These are phyloP conservation scores for Alfaro cultratus DNA, from an alignment of 2,797 vertebrate species.

Conservation along the genomic window DNA sequence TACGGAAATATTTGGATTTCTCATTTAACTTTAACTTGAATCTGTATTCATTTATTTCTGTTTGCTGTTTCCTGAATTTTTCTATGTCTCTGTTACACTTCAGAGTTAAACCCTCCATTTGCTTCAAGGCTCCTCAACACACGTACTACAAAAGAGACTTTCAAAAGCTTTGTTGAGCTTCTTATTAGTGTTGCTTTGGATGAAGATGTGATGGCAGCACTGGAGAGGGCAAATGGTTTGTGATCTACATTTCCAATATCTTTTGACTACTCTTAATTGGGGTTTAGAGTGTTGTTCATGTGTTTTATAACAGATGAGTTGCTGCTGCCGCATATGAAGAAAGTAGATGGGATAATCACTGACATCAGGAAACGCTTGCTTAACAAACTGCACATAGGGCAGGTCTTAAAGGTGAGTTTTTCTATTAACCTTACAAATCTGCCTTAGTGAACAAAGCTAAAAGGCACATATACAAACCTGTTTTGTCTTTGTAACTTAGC, in stretches of 20 bases:
- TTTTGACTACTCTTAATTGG: not conserved
- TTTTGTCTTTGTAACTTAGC: not conserved
- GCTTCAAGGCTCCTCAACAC: constrained; percentile 92
- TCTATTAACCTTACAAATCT: not conserved
- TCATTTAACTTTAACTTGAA: not conserved
- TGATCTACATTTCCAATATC: not conserved
- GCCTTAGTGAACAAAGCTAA: constrained; percentile 5
- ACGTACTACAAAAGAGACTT: constrained; percentile 97
- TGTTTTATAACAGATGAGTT: constrained; percentile 87
- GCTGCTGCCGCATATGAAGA: constrained; percentile 95
- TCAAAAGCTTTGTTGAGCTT: constrained; percentile 95
- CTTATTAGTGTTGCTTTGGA: constrained; percentile 93
- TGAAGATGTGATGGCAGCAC: constrained; percentile 89
- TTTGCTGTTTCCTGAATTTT: not conserved
- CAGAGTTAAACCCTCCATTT: constrained; percentile 87
- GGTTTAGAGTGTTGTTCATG: not conserved
- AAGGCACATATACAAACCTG: not conserved
- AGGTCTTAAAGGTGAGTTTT: constrained; percentile 89
- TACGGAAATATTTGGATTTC: constrained; percentile 1
- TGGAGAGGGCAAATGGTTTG: constrained; percentile 94
- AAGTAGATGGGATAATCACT: constrained; percentile 93
- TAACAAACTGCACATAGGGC: constrained; percentile 90
- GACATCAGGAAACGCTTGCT: constrained; percentile 94
- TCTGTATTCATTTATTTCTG: not conserved
- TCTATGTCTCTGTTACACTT: not conserved